Evolutionary conservation across 2,888 invertebrate species (phyloP).

Genomic region (Leptopilina drosophilae): DNA sequence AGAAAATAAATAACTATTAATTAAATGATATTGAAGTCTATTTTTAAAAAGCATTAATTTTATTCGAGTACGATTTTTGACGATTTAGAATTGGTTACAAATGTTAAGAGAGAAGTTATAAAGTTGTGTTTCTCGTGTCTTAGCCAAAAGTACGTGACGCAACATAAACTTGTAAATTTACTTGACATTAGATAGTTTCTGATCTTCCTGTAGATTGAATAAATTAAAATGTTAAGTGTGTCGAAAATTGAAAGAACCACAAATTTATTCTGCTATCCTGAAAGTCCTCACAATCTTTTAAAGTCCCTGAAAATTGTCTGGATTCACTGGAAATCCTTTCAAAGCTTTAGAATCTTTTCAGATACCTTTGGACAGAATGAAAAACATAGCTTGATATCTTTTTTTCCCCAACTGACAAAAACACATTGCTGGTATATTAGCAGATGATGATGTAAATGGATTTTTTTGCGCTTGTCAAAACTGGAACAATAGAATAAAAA

Average conservation of each 20-base stretch:
- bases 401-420: background rate
- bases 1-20: too few species aligned
- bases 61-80: too few species aligned
- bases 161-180: too few species aligned
- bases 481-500: too few species aligned
- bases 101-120: too few species aligned
- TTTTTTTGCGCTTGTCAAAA: too few species aligned
- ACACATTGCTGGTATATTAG: background rate
- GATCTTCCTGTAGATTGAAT: background rate
- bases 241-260: background rate
- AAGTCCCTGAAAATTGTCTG: conserved; percentile 17
- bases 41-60: too few species aligned
- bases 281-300: conserved; percentile 8
- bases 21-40: too few species aligned
- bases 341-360: conserved; percentile 10
- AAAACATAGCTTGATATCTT: background rate
- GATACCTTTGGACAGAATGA: background rate
- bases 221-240: background rate
- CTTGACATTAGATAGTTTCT: too few species aligned
- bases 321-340: conserved; percentile 6
- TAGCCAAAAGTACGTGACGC: too few species aligned
- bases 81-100: too few species aligned
- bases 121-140: too few species aligned
- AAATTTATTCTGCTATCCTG: background rate
- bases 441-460: background rate